Evolutionary conservation across 2,888 invertebrate genomes (phyloP).

Genomic region (Hartigia nigra): DNA sequence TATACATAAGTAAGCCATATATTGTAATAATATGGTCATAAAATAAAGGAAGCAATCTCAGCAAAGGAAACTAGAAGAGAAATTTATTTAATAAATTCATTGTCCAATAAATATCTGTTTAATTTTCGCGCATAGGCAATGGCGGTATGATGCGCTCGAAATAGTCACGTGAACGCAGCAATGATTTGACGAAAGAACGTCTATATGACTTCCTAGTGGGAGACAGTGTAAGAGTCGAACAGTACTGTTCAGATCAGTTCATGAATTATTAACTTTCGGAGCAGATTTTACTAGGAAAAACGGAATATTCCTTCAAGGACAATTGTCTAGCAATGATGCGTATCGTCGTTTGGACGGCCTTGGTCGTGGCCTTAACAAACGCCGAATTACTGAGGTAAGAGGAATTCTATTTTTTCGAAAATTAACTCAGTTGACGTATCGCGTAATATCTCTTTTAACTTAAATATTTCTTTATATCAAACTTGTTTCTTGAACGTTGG

Average conservation of each 20-base stretch:
- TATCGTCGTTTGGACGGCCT: background rate
- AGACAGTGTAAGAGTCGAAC: background rate
- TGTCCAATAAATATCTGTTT: background rate
- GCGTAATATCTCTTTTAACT: background rate
- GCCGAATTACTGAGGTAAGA: background rate
- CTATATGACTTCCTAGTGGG: background rate
- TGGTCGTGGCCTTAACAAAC: background rate
- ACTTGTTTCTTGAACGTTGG: background rate
- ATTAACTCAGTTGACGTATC: background rate
- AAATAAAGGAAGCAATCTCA: background rate
- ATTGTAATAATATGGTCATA: background rate
- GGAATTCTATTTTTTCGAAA: background rate
- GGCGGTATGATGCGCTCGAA: background rate
- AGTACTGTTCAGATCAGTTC: background rate
- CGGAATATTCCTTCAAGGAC: background rate
- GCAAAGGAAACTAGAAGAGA: background rate
- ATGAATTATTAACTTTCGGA: background rate
- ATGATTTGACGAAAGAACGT: background rate
- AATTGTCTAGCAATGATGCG: background rate
- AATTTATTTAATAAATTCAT: background rate
- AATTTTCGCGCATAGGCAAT: background rate
- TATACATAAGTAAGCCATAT: background rate
- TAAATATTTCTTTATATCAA: background rate
- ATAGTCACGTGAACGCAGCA: background rate
- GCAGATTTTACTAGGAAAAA: background rate